Percentiles rank a stretch among this genome's conserved stretches.
Evolutionary conservation across 2,888 invertebrate species (phyloP).

Genomic region (Amiota mariae): DNA sequence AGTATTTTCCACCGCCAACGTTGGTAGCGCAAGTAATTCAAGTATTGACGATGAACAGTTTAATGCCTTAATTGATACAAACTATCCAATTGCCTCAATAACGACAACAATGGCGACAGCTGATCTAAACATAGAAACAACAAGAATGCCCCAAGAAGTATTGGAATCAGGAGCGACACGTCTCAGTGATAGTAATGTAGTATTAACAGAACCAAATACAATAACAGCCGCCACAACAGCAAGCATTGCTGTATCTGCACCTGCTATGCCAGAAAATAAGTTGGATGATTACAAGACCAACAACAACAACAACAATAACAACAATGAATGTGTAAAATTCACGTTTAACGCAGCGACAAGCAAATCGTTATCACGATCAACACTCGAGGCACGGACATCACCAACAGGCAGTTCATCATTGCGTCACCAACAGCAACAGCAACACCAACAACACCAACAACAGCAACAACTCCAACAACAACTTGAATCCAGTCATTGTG

Average conservation of each 20-base stretch:
- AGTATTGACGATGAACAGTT: slow-evolving; percentile 77
- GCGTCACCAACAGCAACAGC: slow-evolving; percentile 43
- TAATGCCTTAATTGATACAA: slow-evolving; percentile 74
- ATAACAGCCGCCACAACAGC: neutral
- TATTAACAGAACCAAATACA: slow-evolving; percentile 15
- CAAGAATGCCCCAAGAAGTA: slow-evolving; percentile 3
- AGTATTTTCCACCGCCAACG: slow-evolving; percentile 68
- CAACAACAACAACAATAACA: slow-evolving; percentile 32
- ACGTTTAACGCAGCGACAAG: slow-evolving; percentile 31
- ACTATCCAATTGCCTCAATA: too few relatives aligned
- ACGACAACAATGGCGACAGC: slow-evolving; percentile 59
- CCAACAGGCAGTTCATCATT: slow-evolving; percentile 53
- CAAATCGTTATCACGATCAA: slow-evolving; percentile 56
- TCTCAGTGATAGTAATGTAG: neutral
- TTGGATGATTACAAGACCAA: neutral
- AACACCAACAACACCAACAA: neutral
- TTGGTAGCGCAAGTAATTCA: slow-evolving; percentile 38
- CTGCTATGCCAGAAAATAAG: slow-evolving; percentile 32
- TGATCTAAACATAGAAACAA: slow-evolving; percentile 44
- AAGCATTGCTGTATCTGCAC: slow-evolving; percentile 36
- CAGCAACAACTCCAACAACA: neutral
- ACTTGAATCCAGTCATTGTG: too few relatives aligned
- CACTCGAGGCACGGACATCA: slow-evolving; percentile 58
- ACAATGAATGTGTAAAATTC: slow-evolving; percentile 60
- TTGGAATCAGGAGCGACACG: neutral